phyloP scores from a whole-genome alignment of 2,888 invertebrate species.

The Macrosiphum euphorbiae region DNA sequence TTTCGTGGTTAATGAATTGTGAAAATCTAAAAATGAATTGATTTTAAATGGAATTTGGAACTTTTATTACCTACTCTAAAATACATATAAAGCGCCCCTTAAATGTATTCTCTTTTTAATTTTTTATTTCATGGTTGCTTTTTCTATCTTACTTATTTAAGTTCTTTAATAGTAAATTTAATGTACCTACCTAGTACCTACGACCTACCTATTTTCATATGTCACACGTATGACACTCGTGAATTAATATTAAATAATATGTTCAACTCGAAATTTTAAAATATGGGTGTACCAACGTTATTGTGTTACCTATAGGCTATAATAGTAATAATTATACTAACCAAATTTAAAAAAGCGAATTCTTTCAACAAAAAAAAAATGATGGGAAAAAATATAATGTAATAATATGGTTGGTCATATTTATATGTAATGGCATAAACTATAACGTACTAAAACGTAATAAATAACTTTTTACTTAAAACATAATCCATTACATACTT shows the following conservation, averaged over 20 bases:
- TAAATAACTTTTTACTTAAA: conserved; percentile 8
- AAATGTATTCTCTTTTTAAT: neutral
- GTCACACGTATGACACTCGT: neutral
- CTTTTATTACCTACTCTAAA: neutral
- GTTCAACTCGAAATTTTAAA: neutral
- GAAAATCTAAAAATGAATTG: neutral
- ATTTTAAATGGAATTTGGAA: neutral
- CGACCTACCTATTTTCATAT: neutral
- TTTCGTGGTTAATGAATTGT: neutral
- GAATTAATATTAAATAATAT: neutral
- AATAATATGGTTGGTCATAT: neutral
- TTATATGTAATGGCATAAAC: neutral
- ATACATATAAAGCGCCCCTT: neutral
- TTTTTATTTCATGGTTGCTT: neutral
- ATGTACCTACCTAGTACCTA: neutral
- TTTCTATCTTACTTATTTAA: neutral
- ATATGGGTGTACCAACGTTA: neutral
- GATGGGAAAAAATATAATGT: neutral
- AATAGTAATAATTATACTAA: neutral
- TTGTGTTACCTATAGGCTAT: neutral
- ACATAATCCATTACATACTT: conserved; percentile 7
- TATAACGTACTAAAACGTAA: neutral
- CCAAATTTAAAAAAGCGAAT: neutral
- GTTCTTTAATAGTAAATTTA: neutral
- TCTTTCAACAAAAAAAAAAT: neutral